phyloP scores from a whole-genome alignment of 2,888 invertebrate species.

The Pachydiplax longipennis region DNA sequence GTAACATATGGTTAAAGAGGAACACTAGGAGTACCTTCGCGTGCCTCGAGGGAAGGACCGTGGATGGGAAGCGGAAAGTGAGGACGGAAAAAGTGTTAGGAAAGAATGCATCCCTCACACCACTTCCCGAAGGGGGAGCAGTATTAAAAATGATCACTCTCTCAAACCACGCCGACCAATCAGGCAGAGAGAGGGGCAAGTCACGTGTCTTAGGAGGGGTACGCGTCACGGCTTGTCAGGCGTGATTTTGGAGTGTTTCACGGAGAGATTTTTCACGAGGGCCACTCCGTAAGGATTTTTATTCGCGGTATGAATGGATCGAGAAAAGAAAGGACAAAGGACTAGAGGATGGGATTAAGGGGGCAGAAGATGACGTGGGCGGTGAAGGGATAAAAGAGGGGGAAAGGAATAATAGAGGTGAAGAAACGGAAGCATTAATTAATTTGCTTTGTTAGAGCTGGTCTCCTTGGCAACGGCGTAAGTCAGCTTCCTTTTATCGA shows the following conservation, averaged over 20 bases:
- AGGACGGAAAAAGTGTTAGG: background rate
- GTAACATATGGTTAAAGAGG: background rate
- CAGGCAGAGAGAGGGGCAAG: background rate
- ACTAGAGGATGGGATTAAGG: background rate
- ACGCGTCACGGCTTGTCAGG: background rate
- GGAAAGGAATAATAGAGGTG: background rate
- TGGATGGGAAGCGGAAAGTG: background rate
- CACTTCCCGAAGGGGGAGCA: background rate
- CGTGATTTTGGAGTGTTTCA: background rate
- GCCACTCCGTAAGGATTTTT: background rate
- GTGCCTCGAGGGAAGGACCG: background rate
- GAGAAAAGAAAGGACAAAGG: background rate
- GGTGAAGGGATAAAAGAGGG: background rate
- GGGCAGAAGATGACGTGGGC: background rate
- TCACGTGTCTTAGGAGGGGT: background rate
- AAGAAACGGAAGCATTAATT: background rate
- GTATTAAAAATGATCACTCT: background rate
- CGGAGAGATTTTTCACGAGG: background rate
- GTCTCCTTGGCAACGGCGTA: background rate
- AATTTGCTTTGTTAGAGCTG: background rate
- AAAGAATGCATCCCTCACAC: background rate
- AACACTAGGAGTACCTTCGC: background rate
- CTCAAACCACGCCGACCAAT: background rate
- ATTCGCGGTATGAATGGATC: background rate
- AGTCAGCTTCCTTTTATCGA: no score